Evolutionary conservation across 2,113 vertebrate species (phyloP), one percentile per base, ranked within the genome.

Genomic region (Origma solitaria): DNA sequence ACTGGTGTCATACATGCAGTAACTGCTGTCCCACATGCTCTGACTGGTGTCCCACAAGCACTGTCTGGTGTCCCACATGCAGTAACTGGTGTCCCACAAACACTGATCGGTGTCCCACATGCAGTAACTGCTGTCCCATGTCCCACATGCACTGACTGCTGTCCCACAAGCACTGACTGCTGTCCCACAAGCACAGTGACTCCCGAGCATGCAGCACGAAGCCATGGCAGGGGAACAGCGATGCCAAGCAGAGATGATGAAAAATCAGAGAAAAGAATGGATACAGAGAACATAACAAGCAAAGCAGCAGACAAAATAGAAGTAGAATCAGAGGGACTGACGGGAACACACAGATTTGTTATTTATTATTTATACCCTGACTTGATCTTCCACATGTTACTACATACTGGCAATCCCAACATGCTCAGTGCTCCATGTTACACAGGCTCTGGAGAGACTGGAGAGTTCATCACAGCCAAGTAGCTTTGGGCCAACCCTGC

Each of bases 351-450:
- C 80, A 54, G 92, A 81, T 95, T 89, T 91, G 82, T 92, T 94
- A 96, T 95, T 92, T 96, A 95, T 94, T 96, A 92, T 94, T 96
- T 88, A 95, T 88, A 68, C n/a, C 76, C 92, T 88, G 86, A 84
- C 82, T 95, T 88, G 82, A 92, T 93, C 76, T 95, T 75, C 86
- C 82, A 86, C 53, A 58, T 37, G 85, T 88, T 86, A 44, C 68
- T 80, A 60, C 90, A 58, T 15, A 44, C 79, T 64, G 69, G 76
- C 76, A 89, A 78, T 61, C 76, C 71, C 86, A 83, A 62, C 64
- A 42, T 51, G 79, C 83, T 85, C 81, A 57, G 50, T 65, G 86
- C 84, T 85, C 85, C 81, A 54, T 64, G 80, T 86, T 91, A 64
- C 2, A 86, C 82, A 14, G 21, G 27, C 47, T n/a, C 56, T 49